Base-by-base conservation (phyloP, 2,797 vertebrate genomes). In the Phyllotis vaccarum region DNA sequence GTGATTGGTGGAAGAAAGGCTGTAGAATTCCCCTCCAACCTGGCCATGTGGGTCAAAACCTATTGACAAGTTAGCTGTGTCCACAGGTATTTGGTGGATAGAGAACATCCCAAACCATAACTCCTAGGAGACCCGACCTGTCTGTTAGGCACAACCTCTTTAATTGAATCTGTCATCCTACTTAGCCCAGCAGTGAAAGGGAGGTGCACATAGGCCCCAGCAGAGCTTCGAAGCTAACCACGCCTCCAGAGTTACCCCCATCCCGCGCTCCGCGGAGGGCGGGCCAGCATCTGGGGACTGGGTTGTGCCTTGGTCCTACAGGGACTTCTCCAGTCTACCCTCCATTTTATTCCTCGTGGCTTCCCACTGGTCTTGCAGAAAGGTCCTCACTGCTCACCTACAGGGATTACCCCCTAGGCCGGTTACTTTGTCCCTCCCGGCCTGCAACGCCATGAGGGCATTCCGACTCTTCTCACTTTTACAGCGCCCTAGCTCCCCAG, bases 151-250 rank as follows among this genome's bases (percentile, higher is more conserved):
- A 94, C 52, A 43, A 79, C 75, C 27, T 9, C 94, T 95, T 92
- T 85, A 80, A 96, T 46, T 87, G 90, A 87, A 89, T 86, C 78
- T 94, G 95, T 93, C 94, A 91, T 56, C 58, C 46, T 91, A 58
- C 49, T 89, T 24, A 7, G 24, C 27, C 91, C 10, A 1, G 74
- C 49, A 58, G 80, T 29, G 72, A 34, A 70, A 29, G 86, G 86
- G 72, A 92, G 68, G 79, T 56, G 89, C 85, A 22, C 1, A 74
- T 3, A 62, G 79, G 90, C 75, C 82, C 6, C 16, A 16, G 56
- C 16, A n/a, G 40, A 90, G n/a, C 90, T 81, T 40, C 0, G 7
- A 68, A 14, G 93, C 93, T 91, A 58, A 54, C 91, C 37, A 76
- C 86, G 14, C 60, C 66, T 46, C 87, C 60, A 43, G 22, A 75